Conservation (phyloP, 2,888 invertebrate genomes). For the Dicycla oo region DNA sequence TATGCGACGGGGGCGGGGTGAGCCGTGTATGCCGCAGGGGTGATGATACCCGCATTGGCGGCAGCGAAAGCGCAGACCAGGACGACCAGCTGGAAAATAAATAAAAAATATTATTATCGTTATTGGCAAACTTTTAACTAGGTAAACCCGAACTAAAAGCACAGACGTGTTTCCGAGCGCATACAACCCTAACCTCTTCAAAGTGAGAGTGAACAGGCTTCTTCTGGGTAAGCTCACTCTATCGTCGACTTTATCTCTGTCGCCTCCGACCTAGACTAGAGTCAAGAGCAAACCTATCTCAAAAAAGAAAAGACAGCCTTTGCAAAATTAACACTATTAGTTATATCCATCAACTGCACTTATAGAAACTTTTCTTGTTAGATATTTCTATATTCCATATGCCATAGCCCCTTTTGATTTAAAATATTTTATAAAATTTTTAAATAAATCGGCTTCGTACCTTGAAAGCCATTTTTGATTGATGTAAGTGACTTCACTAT, state of each 20-base stretch:
- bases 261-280: no score
- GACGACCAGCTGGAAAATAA: constrained; percentile 76
- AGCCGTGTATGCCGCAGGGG: constrained; percentile 76
- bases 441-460: constrained; percentile 66
- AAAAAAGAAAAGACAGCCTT: no score
- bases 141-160: background rate
- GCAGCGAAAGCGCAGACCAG: constrained; percentile 79
- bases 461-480: constrained; percentile 84
- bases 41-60: constrained; percentile 78
- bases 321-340: background rate
- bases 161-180: no score
- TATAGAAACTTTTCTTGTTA: background rate
- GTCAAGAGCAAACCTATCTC: no score
- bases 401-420: background rate
- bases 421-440: background rate
- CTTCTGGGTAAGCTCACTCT: no score
- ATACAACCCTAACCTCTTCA: no score
- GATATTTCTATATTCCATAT: background rate
- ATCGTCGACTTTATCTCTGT: no score
- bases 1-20: constrained; percentile 72
- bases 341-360: background rate
- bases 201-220: no score
- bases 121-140: background rate
- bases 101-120: background rate
- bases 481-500: constrained; percentile 78